A percentile compares a stretch with the other conserved stretches of the same genome.
Conservation (phyloP, 2,888 invertebrate genomes). For the Lacanobia wlatinum region DNA sequence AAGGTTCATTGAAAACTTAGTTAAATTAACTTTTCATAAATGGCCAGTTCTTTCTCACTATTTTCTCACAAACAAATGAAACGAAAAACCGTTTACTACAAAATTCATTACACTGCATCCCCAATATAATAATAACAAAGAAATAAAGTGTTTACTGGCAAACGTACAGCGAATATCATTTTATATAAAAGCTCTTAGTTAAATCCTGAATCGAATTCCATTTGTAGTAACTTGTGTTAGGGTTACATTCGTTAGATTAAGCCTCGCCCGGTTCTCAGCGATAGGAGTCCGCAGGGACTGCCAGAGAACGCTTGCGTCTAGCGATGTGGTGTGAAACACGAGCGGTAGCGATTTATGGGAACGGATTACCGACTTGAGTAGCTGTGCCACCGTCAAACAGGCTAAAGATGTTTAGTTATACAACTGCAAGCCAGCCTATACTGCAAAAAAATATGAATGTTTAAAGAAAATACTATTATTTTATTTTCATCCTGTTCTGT, state of each 20-base stretch:
- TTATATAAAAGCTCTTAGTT: constrained; percentile 82
- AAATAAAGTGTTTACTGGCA: constrained; percentile 55
- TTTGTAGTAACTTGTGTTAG: constrained; percentile 87
- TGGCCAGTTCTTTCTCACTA: background rate
- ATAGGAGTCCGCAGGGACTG: constrained; percentile 85
- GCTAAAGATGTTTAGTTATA: too few relatives aligned
- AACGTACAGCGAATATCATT: constrained; percentile 68
- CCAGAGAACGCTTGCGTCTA: constrained; percentile 75
- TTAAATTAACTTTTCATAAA: too few relatives aligned
- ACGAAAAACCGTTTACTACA: constrained; percentile 10
- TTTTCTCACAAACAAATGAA: background rate
- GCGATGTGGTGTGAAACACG: constrained; percentile 54
- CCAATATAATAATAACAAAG: constrained; percentile 52
- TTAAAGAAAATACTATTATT: too few relatives aligned
- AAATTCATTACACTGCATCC: constrained; percentile 40
- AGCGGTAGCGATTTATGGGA: constrained; percentile 13
- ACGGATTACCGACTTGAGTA: too few relatives aligned
- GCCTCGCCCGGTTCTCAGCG: constrained; percentile 82
- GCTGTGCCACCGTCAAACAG: too few relatives aligned
- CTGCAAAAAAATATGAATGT: too few relatives aligned
- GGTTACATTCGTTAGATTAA: constrained; percentile 87
- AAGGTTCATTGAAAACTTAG: too few relatives aligned
- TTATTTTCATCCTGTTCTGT: too few relatives aligned
- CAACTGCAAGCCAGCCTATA: too few relatives aligned
- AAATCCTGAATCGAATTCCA: constrained; percentile 87